Evolutionary conservation across 1,140 invertebrate genomes (phyloP).

Genomic region (Ctenoplectra terminalis): DNA sequence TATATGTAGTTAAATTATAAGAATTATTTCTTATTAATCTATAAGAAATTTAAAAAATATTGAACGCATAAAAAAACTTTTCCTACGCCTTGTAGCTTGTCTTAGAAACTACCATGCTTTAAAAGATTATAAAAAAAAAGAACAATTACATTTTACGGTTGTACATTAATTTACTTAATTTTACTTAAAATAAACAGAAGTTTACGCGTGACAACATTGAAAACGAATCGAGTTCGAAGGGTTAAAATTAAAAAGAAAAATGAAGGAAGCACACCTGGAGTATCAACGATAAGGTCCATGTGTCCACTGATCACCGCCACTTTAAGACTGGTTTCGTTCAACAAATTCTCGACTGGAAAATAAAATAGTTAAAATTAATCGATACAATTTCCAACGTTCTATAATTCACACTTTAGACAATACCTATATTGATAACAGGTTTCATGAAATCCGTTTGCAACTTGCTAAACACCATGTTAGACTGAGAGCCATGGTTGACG

Average conservation of each 20-base stretch:
- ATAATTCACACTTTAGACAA: background rate
- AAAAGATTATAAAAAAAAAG: no score
- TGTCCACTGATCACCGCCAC: slow-evolving; percentile 88
- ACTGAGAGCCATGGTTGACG: slow-evolving; percentile 86
- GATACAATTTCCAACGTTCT: background rate
- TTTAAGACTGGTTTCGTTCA: slow-evolving; percentile 87
- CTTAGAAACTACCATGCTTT: no score
- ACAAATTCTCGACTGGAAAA: slow-evolving; percentile 86
- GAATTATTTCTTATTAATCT: no score
- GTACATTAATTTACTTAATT: no score
- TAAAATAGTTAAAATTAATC: background rate
- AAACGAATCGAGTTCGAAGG: no score
- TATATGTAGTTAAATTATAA: no score
- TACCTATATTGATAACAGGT: slow-evolving; percentile 88
- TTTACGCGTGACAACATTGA: no score
- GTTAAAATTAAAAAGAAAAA: slow-evolving; percentile 22
- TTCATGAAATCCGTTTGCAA: slow-evolving; percentile 92
- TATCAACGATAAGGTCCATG: slow-evolving; percentile 89
- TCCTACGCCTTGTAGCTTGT: no score
- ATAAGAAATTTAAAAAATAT: no score
- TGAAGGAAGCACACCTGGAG: slow-evolving; percentile 86
- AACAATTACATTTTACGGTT: no score
- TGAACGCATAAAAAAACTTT: no score
- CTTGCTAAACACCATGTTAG: slow-evolving; percentile 85
- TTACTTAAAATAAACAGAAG: no score